These are phyloP conservation scores for Drosophila pullipes DNA, from an alignment of 2,888 invertebrate species.

Conservation along the genomic window DNA sequence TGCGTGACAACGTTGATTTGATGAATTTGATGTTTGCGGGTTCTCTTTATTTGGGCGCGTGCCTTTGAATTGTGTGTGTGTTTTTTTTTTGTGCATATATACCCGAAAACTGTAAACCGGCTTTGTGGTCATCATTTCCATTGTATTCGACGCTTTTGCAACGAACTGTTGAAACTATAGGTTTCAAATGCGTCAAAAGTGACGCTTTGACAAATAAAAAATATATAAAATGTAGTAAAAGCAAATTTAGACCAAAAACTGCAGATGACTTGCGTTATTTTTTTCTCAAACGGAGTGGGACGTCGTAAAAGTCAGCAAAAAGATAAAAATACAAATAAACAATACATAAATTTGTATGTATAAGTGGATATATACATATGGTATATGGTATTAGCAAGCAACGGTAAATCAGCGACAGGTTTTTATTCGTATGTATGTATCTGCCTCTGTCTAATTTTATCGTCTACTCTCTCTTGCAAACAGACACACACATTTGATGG, in stretches of 20 bases:
- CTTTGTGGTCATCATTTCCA: conserved; percentile 48
- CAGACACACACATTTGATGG: conserved; percentile 31
- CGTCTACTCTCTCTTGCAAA: conserved; percentile 11
- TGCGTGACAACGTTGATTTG: conserved; percentile 17
- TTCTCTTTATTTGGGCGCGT: conserved; percentile 32
- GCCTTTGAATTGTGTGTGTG: conserved; percentile 40
- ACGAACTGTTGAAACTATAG: conserved; percentile 59
- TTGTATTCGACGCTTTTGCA: conserved; percentile 63
- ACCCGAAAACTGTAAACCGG: conserved; percentile 34
- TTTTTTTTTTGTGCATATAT: conserved; percentile 18
- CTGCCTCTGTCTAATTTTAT: conserved; percentile 18
- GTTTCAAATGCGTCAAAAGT: conserved; percentile 48
- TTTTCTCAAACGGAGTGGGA: conserved; percentile 55
- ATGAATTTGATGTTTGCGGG: conserved; percentile 29
- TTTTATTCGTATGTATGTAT: conserved; percentile 26
- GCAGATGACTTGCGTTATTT: conserved; percentile 69
- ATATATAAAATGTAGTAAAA: conserved; percentile 26
- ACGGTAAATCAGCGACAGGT: conserved; percentile 64
- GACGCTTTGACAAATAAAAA: conserved; percentile 38
- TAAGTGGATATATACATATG: neutral
- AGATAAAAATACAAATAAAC: conserved; percentile 11
- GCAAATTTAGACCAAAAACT: conserved; percentile 62
- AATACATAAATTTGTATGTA: conserved; percentile 31
- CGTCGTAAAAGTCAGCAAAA: conserved; percentile 40
- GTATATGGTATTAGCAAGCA: conserved; percentile 38